phyloP scores from a whole-genome alignment of 2,888 invertebrate genomes.

The Octodonta nipae region DNA sequence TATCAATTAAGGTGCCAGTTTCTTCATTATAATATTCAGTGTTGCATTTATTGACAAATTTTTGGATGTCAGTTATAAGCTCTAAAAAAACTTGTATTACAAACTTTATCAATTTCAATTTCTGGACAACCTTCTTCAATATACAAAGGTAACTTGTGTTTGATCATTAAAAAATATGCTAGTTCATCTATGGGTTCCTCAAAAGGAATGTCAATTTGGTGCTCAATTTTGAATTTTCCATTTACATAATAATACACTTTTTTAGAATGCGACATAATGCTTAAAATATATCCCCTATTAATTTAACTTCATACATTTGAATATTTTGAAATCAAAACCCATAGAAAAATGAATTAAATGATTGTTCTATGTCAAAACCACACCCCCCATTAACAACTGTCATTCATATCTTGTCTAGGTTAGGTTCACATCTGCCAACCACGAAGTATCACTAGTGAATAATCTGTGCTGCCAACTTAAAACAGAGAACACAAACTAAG shows the following conservation, averaged over 20 bases:
- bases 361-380: too few relatives aligned
- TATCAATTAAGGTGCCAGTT: slow-evolving; percentile 47
- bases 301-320: too few relatives aligned
- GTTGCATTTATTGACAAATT: slow-evolving; percentile 54
- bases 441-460: too few relatives aligned
- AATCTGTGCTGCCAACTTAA: too few relatives aligned
- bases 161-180: slow-evolving; percentile 25
- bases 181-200: slow-evolving; percentile 26
- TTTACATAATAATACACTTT: slow-evolving; percentile 17
- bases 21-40: slow-evolving; percentile 47
- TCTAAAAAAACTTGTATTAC: not conserved
- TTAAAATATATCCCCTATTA: too few relatives aligned
- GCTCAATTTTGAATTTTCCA: slow-evolving; percentile 19
- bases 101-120: not conserved
- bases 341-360: too few relatives aligned
- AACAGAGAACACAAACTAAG: too few relatives aligned
- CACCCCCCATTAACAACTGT: too few relatives aligned
- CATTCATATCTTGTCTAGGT: too few relatives aligned
- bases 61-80: slow-evolving; percentile 26
- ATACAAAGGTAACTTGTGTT: slow-evolving; percentile 27
- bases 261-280: slow-evolving; percentile 8
- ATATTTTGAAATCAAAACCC: too few relatives aligned
- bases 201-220: slow-evolving; percentile 24
- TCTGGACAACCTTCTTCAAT: slow-evolving; percentile 26
- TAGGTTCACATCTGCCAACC: too few relatives aligned